A percentile compares a stretch with the other conserved stretches of the same genome.
These are phyloP conservation scores for Chloroceryle inda DNA, from an alignment of 2,797 vertebrate genomes.

Conservation along the genomic window DNA sequence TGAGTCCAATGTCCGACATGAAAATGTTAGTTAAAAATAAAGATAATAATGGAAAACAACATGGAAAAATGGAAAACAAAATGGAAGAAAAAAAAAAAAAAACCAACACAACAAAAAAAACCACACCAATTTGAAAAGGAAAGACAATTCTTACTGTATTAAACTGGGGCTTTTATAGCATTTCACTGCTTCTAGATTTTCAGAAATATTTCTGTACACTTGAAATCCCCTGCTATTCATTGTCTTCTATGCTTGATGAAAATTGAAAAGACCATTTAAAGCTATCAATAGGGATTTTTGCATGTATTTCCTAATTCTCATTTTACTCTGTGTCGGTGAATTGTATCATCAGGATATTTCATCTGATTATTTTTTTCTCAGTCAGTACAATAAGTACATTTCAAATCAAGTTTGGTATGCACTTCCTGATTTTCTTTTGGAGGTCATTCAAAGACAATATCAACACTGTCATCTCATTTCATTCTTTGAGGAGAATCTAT, in stretches of 20 bases:
- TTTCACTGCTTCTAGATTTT: not conserved
- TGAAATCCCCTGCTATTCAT: slow-evolving; percentile 56
- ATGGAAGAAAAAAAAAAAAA: not conserved
- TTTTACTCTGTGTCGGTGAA: slow-evolving; percentile 6
- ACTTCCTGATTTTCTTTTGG: slow-evolving; percentile 72
- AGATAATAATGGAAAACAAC: not conserved
- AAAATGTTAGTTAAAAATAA: slow-evolving; percentile 41
- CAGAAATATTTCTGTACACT: slow-evolving; percentile 16
- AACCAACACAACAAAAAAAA: not conserved
- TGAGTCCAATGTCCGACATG: slow-evolving; percentile 1
- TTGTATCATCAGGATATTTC: slow-evolving; percentile 46
- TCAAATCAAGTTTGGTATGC: slow-evolving; percentile 75
- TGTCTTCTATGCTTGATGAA: slow-evolving; percentile 53
- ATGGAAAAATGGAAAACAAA: too few species aligned
- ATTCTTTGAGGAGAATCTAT: slow-evolving; percentile 70
- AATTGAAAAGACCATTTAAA: slow-evolving; percentile 59
- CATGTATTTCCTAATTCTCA: slow-evolving; percentile 18
- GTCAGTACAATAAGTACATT: slow-evolving; percentile 59
- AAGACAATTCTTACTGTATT: slow-evolving; percentile 27
- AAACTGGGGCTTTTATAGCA: slow-evolving; percentile 4
- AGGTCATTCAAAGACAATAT: slow-evolving; percentile 78
- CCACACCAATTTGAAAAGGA: slow-evolving; percentile 16
- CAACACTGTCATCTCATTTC: slow-evolving; percentile 73
- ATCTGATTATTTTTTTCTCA: slow-evolving; percentile 44
- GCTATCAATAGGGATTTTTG: not conserved